These are phyloP conservation scores for Caenorhabditis sp. DNA, from an alignment of 2,888 invertebrate genomes.

Conservation along the genomic window DNA sequence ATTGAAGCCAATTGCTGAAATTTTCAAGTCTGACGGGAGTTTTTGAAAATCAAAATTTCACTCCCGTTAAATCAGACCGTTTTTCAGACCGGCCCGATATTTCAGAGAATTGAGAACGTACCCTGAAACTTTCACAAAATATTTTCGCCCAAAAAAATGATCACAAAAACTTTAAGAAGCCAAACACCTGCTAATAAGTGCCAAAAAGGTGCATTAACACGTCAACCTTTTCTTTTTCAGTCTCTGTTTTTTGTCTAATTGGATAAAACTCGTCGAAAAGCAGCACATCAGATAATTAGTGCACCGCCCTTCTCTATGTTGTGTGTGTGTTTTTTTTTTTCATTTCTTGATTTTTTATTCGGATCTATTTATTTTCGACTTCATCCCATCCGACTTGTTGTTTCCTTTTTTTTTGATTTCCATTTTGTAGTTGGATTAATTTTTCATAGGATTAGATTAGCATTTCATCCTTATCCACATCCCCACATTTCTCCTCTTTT, in stretches of 20 bases:
- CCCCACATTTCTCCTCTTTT: neutral
- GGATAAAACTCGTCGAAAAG: neutral
- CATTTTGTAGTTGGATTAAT: neutral
- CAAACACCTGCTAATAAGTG: neutral
- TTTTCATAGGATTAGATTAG: neutral
- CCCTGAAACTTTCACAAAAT: too few species aligned
- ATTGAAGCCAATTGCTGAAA: too few species aligned
- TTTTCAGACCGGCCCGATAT: too few species aligned
- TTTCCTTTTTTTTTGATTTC: neutral
- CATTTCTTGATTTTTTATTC: neutral
- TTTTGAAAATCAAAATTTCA: too few species aligned
- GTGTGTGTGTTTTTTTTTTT: too few species aligned
- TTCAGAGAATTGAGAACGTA: too few species aligned
- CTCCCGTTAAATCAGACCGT: too few species aligned
- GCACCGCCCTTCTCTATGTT: neutral
- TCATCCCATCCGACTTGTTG: neutral
- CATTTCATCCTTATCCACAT: neutral
- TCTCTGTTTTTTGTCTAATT: neutral
- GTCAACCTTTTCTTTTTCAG: neutral
- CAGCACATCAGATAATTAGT: slow-evolving; percentile 1
- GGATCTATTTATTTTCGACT: neutral
- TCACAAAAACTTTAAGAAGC: too few species aligned
- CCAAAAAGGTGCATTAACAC: neutral
- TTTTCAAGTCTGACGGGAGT: too few species aligned
- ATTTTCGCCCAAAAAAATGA: too few species aligned